Percentiles rank a stretch among this genome's conserved stretches.
phyloP scores from a whole-genome alignment of 2,888 invertebrate species.

The Sylvicola cinctus region DNA sequence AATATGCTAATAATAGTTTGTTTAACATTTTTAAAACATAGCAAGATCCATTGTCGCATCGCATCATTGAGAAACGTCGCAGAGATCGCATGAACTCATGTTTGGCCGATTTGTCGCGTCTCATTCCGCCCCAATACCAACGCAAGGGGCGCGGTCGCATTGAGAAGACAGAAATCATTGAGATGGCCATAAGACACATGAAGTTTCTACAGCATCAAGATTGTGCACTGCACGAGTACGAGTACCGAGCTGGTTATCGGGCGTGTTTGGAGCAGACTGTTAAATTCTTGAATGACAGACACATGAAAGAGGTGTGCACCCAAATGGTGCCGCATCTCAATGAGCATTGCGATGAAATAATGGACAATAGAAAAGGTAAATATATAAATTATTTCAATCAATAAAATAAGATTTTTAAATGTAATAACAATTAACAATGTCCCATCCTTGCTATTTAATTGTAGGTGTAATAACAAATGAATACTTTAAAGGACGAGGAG shows the following conservation, averaged over 20 bases:
- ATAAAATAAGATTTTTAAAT: neutral
- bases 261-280: constrained; percentile 81
- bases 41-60: constrained; percentile 95
- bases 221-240: constrained; percentile 21
- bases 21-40: constrained; percentile 14
- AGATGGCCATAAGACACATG: constrained; percentile 92
- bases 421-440: too few relatives aligned
- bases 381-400: too few relatives aligned
- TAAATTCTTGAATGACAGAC: constrained; percentile 66
- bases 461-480: too few relatives aligned
- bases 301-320: constrained; percentile 62
- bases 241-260: constrained; percentile 68
- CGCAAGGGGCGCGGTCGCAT: constrained; percentile 90
- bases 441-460: too few relatives aligned
- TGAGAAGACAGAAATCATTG: constrained; percentile 95
- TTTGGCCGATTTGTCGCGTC: constrained; percentile 75
- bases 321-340: constrained; percentile 66
- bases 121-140: constrained; percentile 82
- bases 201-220: constrained; percentile 62
- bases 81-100: constrained; percentile 96
- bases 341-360: constrained; percentile 53
- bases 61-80: constrained; percentile 88
- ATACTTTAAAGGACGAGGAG: too few relatives aligned
- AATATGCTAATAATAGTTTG: too few relatives aligned
- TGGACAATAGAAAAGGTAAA: too few relatives aligned